These are phyloP conservation scores for Stercorarius parasiticus DNA, from an alignment of 2,113 vertebrate species.

Conservation along the genomic window DNA sequence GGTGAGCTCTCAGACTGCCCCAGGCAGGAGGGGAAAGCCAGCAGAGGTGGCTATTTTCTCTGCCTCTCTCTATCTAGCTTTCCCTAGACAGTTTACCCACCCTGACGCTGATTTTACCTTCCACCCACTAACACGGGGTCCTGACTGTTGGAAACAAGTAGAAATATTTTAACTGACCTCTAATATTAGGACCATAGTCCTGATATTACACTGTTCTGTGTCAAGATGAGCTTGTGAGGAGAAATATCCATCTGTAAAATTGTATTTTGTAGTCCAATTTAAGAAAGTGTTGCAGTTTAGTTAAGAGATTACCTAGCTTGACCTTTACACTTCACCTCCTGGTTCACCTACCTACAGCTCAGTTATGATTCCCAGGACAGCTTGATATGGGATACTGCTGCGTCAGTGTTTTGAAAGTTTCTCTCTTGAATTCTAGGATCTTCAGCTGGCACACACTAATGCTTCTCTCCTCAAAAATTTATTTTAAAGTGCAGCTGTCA, in stretches of 20 bases:
- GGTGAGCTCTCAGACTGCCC: background rate
- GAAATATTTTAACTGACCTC: background rate
- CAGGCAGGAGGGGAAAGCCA: background rate
- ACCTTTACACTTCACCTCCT: background rate
- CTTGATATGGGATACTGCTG: background rate
- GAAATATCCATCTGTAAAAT: background rate
- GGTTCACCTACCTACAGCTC: background rate
- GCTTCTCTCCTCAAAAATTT: background rate
- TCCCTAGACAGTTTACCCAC: background rate
- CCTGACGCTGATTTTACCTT: background rate
- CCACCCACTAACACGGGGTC: fast-evolving
- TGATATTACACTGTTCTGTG: background rate
- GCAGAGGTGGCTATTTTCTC: background rate
- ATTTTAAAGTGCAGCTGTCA: background rate
- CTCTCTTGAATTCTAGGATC: background rate
- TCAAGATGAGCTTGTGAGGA: background rate
- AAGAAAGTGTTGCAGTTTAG: background rate
- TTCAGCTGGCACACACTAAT: background rate
- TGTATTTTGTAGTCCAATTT: background rate
- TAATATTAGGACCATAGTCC: background rate
- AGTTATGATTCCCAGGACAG: background rate
- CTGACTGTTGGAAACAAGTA: background rate
- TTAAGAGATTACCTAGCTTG: background rate
- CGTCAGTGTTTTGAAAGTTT: background rate
- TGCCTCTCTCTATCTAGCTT: background rate